These are phyloP conservation scores for Drosophila saltans DNA, from an alignment of 1,140 invertebrate species.

Conservation along the genomic window DNA sequence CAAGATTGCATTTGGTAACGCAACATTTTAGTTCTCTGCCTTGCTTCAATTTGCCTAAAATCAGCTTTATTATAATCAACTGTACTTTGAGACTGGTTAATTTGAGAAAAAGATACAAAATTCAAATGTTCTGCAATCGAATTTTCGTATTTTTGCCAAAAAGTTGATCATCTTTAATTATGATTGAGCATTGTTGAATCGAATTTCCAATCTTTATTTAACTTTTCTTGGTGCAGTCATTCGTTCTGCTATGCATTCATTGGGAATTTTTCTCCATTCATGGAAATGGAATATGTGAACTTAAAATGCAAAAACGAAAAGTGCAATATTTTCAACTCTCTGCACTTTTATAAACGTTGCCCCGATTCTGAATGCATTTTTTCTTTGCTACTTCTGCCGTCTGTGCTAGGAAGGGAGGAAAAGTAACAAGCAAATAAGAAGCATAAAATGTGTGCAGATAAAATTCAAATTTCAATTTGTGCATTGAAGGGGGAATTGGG, in stretches of 20 bases:
- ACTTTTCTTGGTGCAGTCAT: constrained; percentile 43
- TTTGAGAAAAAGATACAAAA: too few relatives aligned
- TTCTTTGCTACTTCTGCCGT: background rate
- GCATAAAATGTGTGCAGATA: constrained; percentile 71
- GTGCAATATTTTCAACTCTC: constrained; percentile 66
- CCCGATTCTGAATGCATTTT: constrained; percentile 48
- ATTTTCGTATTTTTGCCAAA: background rate
- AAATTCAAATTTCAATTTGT: constrained; percentile 79
- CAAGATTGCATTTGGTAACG: too few relatives aligned
- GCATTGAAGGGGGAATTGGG: constrained; percentile 36
- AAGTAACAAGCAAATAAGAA: constrained; percentile 66
- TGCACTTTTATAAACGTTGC: constrained; percentile 54
- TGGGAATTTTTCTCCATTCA: constrained; percentile 30
- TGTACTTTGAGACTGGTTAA: too few relatives aligned
- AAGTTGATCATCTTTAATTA: constrained; percentile 1
- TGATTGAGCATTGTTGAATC: background rate
- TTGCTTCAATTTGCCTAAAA: too few relatives aligned
- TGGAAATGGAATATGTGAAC: constrained; percentile 43
- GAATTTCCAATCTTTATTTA: background rate
- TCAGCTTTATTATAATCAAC: background rate
- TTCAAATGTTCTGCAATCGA: too few relatives aligned
- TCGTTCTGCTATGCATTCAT: constrained; percentile 64
- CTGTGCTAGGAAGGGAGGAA: background rate
- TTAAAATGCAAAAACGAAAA: constrained; percentile 64
- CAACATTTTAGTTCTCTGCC: too few relatives aligned